Percentiles rank a stretch among this genome's conserved stretches.
Conservation (phyloP, 2,113 vertebrate species). For the Dipodomys stephensi region DNA sequence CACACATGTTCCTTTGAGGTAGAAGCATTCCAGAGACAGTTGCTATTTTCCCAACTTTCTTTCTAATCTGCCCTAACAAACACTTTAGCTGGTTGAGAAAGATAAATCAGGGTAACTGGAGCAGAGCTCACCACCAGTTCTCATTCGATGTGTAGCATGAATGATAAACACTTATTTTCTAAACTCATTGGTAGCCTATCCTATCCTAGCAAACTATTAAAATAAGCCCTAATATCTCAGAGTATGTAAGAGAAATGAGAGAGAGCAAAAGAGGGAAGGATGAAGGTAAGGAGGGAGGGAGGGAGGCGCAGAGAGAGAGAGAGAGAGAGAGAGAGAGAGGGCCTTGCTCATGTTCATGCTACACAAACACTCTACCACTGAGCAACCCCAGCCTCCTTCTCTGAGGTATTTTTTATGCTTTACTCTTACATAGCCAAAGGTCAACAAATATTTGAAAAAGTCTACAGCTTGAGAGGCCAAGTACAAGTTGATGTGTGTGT, state of each 20-base stretch:
- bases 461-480: background rate
- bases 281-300: too few relatives aligned
- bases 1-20: background rate
- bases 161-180: constrained; percentile 1
- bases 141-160: background rate
- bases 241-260: background rate
- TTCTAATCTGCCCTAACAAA: background rate
- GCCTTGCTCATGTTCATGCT: too few relatives aligned
- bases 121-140: background rate
- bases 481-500: background rate
- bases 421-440: background rate
- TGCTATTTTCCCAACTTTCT: background rate
- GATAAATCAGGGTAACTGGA: background rate
- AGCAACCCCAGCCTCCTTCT: too few relatives aligned
- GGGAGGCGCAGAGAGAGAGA: too few relatives aligned
- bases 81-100: background rate
- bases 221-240: background rate
- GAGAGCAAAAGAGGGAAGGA: too few relatives aligned
- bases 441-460: constrained; percentile 6
- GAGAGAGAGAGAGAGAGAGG: too few relatives aligned
- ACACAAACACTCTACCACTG: too few relatives aligned
- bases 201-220: background rate
- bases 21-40: background rate
- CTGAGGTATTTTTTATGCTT: background rate
- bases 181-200: background rate